Conservation (phyloP, 2,888 invertebrate species). For the Ischnura elegans region DNA sequence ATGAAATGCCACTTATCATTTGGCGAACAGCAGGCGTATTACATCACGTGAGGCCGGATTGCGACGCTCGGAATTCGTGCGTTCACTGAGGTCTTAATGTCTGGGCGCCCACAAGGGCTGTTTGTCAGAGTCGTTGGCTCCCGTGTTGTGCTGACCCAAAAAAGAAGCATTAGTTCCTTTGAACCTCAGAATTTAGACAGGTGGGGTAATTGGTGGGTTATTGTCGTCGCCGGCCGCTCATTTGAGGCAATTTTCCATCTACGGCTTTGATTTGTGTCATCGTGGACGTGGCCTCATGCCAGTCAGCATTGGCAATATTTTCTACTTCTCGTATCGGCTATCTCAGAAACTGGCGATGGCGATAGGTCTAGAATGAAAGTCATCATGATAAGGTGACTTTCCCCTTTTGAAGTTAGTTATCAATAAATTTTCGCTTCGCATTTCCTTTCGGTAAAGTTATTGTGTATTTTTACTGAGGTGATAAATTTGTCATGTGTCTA, state of each 20-base stretch:
- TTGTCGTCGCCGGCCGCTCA: slow-evolving; percentile 45
- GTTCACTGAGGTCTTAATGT: background rate
- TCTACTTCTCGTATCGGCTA: background rate
- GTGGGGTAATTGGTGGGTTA: slow-evolving; percentile 57
- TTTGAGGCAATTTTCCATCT: slow-evolving; percentile 45
- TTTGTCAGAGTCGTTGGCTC: background rate
- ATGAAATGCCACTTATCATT: slow-evolving; percentile 31
- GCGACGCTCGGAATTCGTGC: background rate
- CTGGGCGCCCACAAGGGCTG: background rate
- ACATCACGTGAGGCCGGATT: slow-evolving; percentile 14
- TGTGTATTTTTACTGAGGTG: too few relatives aligned
- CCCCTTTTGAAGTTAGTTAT: too few relatives aligned
- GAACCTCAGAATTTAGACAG: slow-evolving; percentile 45
- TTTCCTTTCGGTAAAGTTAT: too few relatives aligned
- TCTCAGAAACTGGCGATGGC: too few relatives aligned
- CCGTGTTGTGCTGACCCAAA: background rate
- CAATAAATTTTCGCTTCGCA: too few relatives aligned
- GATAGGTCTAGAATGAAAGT: too few relatives aligned
- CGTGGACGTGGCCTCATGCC: background rate
- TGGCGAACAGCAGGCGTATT: slow-evolving; percentile 26
- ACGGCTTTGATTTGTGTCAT: background rate
- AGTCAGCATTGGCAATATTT: background rate
- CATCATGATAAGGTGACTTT: too few relatives aligned
- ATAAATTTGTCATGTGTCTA: too few relatives aligned
- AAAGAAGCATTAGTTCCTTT: background rate